A percentile compares a stretch with the other conserved stretches of the same genome.
Conservation (phyloP, 1,140 invertebrate genomes). For the Drosophila busckii region DNA sequence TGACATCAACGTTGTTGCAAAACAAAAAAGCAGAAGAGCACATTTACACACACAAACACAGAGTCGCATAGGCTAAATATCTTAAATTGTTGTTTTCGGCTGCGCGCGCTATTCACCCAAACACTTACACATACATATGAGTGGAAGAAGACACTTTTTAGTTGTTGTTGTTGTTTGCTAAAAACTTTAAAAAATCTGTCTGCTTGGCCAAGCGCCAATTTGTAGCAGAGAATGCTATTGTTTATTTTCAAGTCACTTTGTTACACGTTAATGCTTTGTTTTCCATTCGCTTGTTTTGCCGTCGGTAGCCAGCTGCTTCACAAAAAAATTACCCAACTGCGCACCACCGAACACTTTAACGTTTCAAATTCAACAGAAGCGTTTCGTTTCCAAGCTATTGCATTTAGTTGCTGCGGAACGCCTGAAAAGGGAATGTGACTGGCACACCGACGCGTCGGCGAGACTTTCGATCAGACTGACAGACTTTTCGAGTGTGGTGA, state of each 20-base stretch:
- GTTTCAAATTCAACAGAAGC: constrained; percentile 35
- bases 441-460: constrained; percentile 9
- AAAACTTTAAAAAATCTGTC: constrained; percentile 1
- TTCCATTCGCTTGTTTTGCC: constrained; percentile 45
- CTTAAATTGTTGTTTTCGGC: constrained; percentile 52
- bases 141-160: background rate
- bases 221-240: constrained; percentile 15
- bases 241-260: constrained; percentile 44
- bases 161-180: constrained; percentile 10
- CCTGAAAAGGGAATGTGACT: constrained; percentile 20
- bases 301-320: constrained; percentile 37
- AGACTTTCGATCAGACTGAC: constrained; percentile 36
- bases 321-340: background rate
- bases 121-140: constrained; percentile 20
- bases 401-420: constrained; percentile 30
- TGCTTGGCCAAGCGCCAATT: constrained; percentile 19
- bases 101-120: constrained; percentile 49
- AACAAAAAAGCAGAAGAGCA: constrained; percentile 28
- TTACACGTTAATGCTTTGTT: constrained; percentile 24
- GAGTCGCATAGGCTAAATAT: constrained; percentile 59
- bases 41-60: constrained; percentile 22
- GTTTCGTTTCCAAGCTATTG: constrained; percentile 43
- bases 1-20: constrained; percentile 33
- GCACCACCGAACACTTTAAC: constrained; percentile 15
- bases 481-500: constrained; percentile 39